Evolutionary conservation across 2,797 vertebrate species (phyloP).

Genomic region (Gymnodraco acuticeps): DNA sequence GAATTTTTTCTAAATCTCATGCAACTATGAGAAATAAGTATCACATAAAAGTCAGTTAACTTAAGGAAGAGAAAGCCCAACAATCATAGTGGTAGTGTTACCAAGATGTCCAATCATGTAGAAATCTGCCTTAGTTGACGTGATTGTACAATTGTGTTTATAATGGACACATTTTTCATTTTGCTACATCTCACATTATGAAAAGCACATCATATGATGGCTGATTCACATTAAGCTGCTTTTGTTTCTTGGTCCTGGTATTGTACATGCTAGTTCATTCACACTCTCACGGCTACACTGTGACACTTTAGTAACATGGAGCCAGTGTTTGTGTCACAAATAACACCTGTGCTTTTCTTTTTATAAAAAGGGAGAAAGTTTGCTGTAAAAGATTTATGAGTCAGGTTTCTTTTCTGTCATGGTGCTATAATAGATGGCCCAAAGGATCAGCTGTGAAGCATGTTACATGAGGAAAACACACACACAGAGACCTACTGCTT

Average conservation of each 20-base stretch:
- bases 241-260: neutral
- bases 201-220: neutral
- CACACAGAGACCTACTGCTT: neutral
- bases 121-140: neutral
- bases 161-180: neutral
- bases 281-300: neutral
- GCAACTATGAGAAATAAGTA: too few relatives aligned
- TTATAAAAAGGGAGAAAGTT: conserved; percentile 5
- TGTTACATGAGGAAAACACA: neutral
- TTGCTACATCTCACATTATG: neutral
- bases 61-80: neutral
- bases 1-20: too few relatives aligned
- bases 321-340: neutral
- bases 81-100: neutral
- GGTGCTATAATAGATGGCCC: neutral
- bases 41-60: neutral
- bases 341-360: neutral
- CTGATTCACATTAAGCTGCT: neutral
- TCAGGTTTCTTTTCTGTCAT: neutral
- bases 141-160: neutral
- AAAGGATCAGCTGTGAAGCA: conserved; percentile 7
- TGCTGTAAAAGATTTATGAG: neutral
- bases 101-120: neutral
- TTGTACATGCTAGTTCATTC: conserved; percentile 4
- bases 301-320: neutral